Conservation (phyloP, 2,888 invertebrate genomes). For the Agrypnus murinus region DNA sequence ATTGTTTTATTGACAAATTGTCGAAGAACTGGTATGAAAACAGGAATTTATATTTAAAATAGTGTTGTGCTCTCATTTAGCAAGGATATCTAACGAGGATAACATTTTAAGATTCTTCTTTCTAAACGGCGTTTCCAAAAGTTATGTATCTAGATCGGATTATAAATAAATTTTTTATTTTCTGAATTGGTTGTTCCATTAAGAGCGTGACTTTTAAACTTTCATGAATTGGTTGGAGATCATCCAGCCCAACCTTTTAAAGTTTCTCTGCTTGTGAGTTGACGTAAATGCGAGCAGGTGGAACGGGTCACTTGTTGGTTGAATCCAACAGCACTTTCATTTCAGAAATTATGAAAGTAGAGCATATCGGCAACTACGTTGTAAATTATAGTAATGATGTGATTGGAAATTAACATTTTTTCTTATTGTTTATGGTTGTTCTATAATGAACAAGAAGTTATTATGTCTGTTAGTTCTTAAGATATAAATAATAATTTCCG, state of each 20-base stretch:
- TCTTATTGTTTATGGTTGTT: no score
- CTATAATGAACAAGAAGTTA: no score
- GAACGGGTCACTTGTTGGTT: constrained; percentile 41
- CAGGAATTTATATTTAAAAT: constrained; percentile 9
- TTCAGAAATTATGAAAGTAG: constrained; percentile 49
- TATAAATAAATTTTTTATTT: background rate
- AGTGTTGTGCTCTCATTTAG: constrained; percentile 14
- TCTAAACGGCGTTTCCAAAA: constrained; percentile 1
- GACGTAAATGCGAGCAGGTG: constrained; percentile 46
- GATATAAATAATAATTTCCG: no score
- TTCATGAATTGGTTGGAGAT: constrained; percentile 15
- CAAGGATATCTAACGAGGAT: constrained; percentile 14
- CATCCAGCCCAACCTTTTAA: constrained; percentile 28
- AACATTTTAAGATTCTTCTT: background rate
- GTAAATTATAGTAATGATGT: constrained; percentile 24
- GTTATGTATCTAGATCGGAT: constrained; percentile 25
- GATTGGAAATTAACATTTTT: constrained; percentile 7
- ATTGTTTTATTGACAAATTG: constrained; percentile 20
- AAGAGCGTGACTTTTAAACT: constrained; percentile 34
- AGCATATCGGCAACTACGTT: constrained; percentile 36
- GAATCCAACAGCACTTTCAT: constrained; percentile 45
- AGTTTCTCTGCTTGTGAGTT: constrained; percentile 12
- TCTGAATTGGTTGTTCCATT: background rate
- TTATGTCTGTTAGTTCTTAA: no score
- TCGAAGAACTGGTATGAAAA: constrained; percentile 17